A percentile compares a stretch with the other conserved stretches of the same genome.
Conservation (phyloP, 2,888 invertebrate genomes). For the Athalia circularis region DNA sequence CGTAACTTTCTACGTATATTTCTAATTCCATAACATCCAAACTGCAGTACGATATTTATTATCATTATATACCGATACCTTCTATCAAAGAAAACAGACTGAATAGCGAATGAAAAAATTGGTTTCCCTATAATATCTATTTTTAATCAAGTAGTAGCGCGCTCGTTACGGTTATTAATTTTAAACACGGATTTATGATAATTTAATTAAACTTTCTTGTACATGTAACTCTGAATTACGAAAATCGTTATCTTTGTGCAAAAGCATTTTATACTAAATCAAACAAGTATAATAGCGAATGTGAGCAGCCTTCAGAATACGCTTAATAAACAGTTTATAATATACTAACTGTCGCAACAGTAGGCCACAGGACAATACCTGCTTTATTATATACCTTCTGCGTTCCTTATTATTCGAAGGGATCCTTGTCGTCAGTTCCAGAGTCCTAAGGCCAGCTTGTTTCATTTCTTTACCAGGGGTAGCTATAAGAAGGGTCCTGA, state of each 20-base stretch:
- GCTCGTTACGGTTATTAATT: no score
- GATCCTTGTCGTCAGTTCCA: constrained; percentile 56
- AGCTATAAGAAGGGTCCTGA: constrained; percentile 58
- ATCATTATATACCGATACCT: no score
- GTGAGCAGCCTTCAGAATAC: constrained; percentile 5
- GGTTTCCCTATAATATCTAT: no score
- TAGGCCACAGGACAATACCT: constrained; percentile 48
- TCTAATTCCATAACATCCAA: constrained; percentile 12
- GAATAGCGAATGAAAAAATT: no score
- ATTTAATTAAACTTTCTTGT: background rate
- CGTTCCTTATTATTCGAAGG: constrained; percentile 61
- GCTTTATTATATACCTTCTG: constrained; percentile 36
- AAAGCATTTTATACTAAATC: background rate
- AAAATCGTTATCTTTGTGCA: background rate
- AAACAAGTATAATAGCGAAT: constrained; percentile 12
- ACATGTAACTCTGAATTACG: background rate
- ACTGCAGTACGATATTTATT: background rate
- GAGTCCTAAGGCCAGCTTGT: constrained; percentile 35
- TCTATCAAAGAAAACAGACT: no score
- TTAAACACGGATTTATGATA: no score
- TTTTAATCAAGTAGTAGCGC: no score
- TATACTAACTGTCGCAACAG: constrained; percentile 41
- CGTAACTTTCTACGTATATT: background rate
- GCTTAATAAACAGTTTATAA: constrained; percentile 17
- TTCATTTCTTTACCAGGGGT: constrained; percentile 52